Evolutionary conservation across 1,140 invertebrate genomes (phyloP), one percentile per base, ranked within the genome.

Genomic region (Diorhabda elongata): DNA sequence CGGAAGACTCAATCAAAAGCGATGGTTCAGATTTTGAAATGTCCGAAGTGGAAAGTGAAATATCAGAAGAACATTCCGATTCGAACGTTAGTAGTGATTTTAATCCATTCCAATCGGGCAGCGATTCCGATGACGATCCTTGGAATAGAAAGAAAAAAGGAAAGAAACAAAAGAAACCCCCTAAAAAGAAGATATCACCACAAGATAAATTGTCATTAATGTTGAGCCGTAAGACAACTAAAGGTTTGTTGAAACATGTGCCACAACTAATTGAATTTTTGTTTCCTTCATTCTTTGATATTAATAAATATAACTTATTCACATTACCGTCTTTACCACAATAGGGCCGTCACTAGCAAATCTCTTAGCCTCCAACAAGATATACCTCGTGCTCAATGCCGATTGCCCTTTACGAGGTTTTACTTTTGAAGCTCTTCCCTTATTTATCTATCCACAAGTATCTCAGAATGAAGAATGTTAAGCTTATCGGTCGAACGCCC

Each of bases 61-160:
- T 87, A 83, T 86, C 67, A 43, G 84, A 84, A 67, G 82, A 85
- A 42, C 86, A 87, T 73, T 89, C 90, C 65, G 89, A 91, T 74
- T 89, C 88, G 66, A 88, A 90, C 73, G 79, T 82, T 63, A 87
- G 88, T 73, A 92, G 91, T 70, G 92, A 96, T 83, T 94, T 92
- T 78, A 96, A 96, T 86, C 94, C 94, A 11, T 96, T 96, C 81
- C 84, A 86, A 78, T 90, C 88, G 66, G 91, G 90, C 67, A 92
- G 90, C 77, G 94, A 95, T 80, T 91, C 89, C 70, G 94, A 96
- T 83, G 73, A 83, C 87, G 93, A 95, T 84, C 93, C 93, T 0
- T 96, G 94, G 92, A 87, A 89, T 45, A 89, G 89, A 45, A 91
- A 92, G 77, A 91, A 91, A 66, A 87, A 86, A 58, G 81, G 84